These are phyloP conservation scores for Apodemia duryi DNA, from an alignment of 2,888 invertebrate genomes.

Conservation along the genomic window DNA sequence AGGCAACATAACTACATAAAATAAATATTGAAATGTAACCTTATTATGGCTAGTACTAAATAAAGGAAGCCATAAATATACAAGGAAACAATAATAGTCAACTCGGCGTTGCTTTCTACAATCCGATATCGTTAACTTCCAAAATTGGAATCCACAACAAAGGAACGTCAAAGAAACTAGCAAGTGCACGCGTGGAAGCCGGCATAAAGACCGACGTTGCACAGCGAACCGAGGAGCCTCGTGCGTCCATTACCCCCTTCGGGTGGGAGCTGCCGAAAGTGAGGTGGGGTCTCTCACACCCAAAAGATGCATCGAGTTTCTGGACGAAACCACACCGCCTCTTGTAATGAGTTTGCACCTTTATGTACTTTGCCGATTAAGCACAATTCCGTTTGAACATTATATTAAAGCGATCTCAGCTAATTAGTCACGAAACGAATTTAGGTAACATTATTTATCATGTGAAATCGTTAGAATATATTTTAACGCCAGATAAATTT, in stretches of 20 bases:
- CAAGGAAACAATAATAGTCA: slow-evolving; percentile 10
- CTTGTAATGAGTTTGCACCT: slow-evolving; percentile 67
- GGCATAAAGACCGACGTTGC: slow-evolving; percentile 68
- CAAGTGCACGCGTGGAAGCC: slow-evolving; percentile 73
- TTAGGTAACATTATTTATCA: slow-evolving; percentile 8
- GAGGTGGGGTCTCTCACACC: slow-evolving; percentile 60
- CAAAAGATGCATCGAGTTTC: slow-evolving; percentile 71
- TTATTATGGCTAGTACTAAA: slow-evolving; percentile 18
- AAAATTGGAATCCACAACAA: slow-evolving; percentile 72
- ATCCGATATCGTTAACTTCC: slow-evolving; percentile 46
- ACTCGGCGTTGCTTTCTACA: slow-evolving; percentile 31
- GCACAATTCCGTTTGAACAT: slow-evolving; percentile 32
- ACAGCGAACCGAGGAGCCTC: slow-evolving; percentile 58
- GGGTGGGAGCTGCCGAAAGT: slow-evolving; percentile 37
- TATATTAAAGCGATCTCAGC: slow-evolving; percentile 30
- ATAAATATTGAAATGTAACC: neutral
- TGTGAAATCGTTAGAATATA: neutral
- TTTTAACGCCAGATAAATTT: neutral
- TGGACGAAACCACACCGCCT: slow-evolving; percentile 71
- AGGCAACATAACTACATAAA: neutral
- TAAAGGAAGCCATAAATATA: slow-evolving; percentile 30
- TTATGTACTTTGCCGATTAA: slow-evolving; percentile 40
- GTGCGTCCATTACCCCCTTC: slow-evolving; percentile 73
- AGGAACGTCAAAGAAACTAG: slow-evolving; percentile 75
- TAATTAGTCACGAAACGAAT: slow-evolving; percentile 26